Evolutionary conservation across 2,113 vertebrate species (phyloP).

Genomic region (Bostrychus sinensis): DNA sequence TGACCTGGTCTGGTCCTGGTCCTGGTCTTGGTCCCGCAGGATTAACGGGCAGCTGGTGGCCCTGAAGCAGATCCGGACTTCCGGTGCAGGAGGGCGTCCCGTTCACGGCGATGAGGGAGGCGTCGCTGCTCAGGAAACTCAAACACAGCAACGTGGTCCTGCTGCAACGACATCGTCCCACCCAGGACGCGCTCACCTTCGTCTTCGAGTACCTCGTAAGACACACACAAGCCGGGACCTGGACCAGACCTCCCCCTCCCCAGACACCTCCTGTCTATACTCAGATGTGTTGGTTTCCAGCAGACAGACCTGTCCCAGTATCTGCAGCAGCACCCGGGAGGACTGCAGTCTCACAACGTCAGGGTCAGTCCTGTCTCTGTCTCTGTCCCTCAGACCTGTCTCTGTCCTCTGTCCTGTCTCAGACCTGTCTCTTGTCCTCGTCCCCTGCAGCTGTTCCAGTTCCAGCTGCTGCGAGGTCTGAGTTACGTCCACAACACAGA

Average conservation of each 20-base stretch:
- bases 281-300: constrained; percentile 60
- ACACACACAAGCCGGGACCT: too few species aligned
- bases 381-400: background rate
- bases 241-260: too few species aligned
- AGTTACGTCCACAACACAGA: constrained; percentile 86
- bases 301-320: constrained; percentile 90
- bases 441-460: constrained; percentile 87
- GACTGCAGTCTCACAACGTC: constrained; percentile 83
- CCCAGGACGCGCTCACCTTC: constrained; percentile 87
- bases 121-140: constrained; percentile 88
- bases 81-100: constrained; percentile 88
- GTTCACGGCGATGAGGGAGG: constrained; percentile 90
- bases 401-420: background rate
- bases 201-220: constrained; percentile 94
- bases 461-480: constrained; percentile 89
- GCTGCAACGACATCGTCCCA: constrained; percentile 91
- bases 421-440: background rate
- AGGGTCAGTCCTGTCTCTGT: constrained; percentile 69
- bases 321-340: constrained; percentile 88
- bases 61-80: constrained; percentile 89
- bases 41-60: constrained; percentile 90
- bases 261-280: too few species aligned
- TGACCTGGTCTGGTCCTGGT: background rate
- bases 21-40: constrained; percentile 42
- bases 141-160: constrained; percentile 92